Conservation (phyloP, 2,797 vertebrate species). For the Gouania willdenowi region DNA sequence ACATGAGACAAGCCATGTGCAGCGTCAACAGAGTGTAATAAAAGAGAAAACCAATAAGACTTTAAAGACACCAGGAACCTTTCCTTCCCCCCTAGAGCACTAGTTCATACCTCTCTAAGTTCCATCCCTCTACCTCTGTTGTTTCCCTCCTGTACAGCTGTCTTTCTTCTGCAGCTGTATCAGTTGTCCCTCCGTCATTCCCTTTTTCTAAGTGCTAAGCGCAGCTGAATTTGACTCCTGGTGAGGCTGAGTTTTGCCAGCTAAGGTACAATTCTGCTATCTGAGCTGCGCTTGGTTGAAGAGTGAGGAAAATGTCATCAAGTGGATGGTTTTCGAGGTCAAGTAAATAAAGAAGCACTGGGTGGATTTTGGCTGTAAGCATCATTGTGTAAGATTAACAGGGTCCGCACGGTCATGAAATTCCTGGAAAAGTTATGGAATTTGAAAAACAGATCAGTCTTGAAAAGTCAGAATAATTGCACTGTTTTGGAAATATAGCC, state of each 20-base stretch:
- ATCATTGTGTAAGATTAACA: too few relatives aligned
- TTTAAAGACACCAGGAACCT: slow-evolving; percentile 27
- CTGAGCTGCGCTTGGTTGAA: slow-evolving; percentile 19
- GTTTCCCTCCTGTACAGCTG: slow-evolving; percentile 4
- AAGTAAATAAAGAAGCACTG: slow-evolving; percentile 51
- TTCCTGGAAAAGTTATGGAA: too few relatives aligned
- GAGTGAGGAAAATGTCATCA: slow-evolving; percentile 30
- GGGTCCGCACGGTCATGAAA: too few relatives aligned
- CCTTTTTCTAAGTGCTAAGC: slow-evolving; percentile 51
- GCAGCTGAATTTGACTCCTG: slow-evolving; percentile 55
- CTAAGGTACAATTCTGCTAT: slow-evolving; percentile 44
- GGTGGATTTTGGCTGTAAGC: too few relatives aligned
- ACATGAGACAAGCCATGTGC: slow-evolving; percentile 20
- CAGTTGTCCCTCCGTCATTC: slow-evolving; percentile 31
- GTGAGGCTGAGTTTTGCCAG: slow-evolving; percentile 45
- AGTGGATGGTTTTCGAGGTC: slow-evolving; percentile 51
- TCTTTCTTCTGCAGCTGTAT: slow-evolving; percentile 39
- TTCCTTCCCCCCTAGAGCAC: not conserved
- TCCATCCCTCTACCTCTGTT: slow-evolving; percentile 5
- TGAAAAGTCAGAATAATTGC: too few relatives aligned
- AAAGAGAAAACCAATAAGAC: slow-evolving; percentile 53
- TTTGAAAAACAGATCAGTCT: too few relatives aligned
- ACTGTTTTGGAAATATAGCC: too few relatives aligned
- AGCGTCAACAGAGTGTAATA: slow-evolving; percentile 47
- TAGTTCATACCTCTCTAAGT: not conserved